Evolutionary conservation across 2,888 invertebrate genomes (phyloP).

Genomic region (Mayetiola destructor): DNA sequence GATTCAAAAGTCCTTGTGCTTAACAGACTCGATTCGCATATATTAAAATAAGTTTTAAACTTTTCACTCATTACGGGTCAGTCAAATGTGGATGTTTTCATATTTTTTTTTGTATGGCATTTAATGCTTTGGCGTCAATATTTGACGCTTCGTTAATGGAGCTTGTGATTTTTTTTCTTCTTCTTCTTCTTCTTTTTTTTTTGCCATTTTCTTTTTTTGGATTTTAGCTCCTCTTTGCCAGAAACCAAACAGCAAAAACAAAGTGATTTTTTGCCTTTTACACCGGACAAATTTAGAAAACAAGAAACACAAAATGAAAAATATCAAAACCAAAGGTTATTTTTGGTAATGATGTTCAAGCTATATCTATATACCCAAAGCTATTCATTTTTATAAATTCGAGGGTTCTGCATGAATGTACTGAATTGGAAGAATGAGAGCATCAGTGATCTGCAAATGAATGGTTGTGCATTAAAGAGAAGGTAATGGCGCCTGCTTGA

Average conservation of each 20-base stretch:
- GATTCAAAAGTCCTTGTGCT: no score
- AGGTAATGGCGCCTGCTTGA: conserved; percentile 10
- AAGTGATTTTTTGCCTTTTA: no score
- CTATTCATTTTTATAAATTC: background rate
- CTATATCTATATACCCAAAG: conserved; percentile 3
- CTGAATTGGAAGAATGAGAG: no score
- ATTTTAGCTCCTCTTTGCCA: no score
- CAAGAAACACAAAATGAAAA: background rate
- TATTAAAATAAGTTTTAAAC: conserved; percentile 2
- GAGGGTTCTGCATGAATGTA: background rate
- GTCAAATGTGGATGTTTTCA: background rate
- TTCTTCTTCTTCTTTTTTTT: background rate
- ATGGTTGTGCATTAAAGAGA: conserved; percentile 7
- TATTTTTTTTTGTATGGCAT: no score
- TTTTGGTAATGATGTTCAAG: background rate
- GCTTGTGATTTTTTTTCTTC: no score
- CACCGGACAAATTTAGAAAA: no score
- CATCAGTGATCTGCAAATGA: background rate
- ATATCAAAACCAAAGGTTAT: background rate
- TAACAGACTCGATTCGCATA: no score
- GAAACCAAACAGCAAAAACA: no score
- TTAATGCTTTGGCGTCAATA: no score
- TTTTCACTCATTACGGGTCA: conserved; percentile 5
- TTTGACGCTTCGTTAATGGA: no score
- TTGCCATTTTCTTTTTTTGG: background rate